A percentile compares a stretch with the other conserved stretches of the same genome.
These are phyloP conservation scores for Parasteatoda tepidariorum DNA, from an alignment of 1,140 invertebrate species.

Conservation along the genomic window DNA sequence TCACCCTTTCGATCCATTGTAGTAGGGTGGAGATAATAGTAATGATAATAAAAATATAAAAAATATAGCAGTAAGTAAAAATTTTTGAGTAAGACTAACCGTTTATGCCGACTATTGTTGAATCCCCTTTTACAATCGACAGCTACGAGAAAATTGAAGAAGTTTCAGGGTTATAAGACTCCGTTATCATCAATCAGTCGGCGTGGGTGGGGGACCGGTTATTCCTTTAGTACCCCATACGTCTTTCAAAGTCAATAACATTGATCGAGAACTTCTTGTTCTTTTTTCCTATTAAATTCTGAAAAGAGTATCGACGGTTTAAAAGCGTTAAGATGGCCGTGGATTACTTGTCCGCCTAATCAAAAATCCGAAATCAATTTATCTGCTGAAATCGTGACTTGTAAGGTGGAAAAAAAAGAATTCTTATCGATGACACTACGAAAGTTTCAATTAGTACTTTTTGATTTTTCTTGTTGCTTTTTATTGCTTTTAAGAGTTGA, in stretches of 20 bases:
- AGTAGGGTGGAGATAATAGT: constrained; percentile 42
- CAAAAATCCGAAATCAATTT: constrained; percentile 50
- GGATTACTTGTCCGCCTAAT: constrained; percentile 21
- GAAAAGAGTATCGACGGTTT: constrained; percentile 20
- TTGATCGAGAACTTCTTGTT: constrained; percentile 13
- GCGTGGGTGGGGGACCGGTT: neutral
- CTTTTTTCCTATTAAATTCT: constrained; percentile 25
- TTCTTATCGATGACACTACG: neutral
- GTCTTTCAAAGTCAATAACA: constrained; percentile 33
- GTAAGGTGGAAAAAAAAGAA: neutral
- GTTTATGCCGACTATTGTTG: constrained; percentile 45
- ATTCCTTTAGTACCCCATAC: constrained; percentile 28
- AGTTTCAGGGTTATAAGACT: constrained; percentile 43
- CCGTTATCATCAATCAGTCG: constrained; percentile 56
- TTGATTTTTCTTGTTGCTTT: neutral
- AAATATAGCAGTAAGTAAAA: constrained; percentile 29
- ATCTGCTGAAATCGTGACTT: constrained; percentile 15
- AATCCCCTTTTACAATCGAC: constrained; percentile 31
- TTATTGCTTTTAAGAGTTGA: no score
- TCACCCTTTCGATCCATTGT: constrained; percentile 27
- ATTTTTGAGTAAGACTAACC: constrained; percentile 59
- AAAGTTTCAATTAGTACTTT: neutral
- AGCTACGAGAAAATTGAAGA: constrained; percentile 55
- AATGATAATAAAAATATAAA: constrained; percentile 58
- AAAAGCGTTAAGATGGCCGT: constrained; percentile 31